Conservation (phyloP, 2,797 vertebrate genomes). For the Channallabes apus region DNA sequence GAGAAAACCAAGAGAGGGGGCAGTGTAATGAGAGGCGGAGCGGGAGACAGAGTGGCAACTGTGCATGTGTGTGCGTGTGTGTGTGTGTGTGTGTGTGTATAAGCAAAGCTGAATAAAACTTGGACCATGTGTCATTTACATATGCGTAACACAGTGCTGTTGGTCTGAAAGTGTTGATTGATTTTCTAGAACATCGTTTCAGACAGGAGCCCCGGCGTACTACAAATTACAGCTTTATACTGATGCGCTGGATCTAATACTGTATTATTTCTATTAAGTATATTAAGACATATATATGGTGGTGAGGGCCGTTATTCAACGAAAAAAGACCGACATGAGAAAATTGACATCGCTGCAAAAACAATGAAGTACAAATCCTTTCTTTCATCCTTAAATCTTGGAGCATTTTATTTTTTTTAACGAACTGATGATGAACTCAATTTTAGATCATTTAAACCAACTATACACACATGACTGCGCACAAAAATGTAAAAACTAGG, state of each 20-base stretch:
- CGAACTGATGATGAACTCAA: no score
- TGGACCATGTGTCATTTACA: slow-evolving; percentile 48
- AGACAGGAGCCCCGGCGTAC: background rate
- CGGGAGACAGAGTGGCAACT: slow-evolving; percentile 78
- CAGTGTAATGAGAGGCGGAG: slow-evolving; percentile 48
- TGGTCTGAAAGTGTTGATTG: background rate
- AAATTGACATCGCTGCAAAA: background rate
- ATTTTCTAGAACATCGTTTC: background rate
- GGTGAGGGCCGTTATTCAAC: background rate
- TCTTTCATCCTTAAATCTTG: background rate
- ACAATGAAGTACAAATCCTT: background rate
- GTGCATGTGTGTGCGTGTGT: slow-evolving; percentile 70
- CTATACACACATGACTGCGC: no score
- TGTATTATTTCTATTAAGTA: background rate
- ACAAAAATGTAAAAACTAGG: no score
- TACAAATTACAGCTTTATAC: background rate
- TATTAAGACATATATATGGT: no score
- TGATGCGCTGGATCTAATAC: background rate
- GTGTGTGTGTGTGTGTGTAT: slow-evolving; percentile 94
- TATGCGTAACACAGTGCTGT: background rate
- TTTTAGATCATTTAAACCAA: no score
- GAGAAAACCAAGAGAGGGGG: slow-evolving; percentile 16
- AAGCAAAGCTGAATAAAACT: slow-evolving; percentile 97
- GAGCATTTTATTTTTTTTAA: no score
- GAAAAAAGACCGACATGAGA: no score